phyloP scores from a whole-genome alignment of 2,113 vertebrate genomes.

The Sciurus niger region DNA sequence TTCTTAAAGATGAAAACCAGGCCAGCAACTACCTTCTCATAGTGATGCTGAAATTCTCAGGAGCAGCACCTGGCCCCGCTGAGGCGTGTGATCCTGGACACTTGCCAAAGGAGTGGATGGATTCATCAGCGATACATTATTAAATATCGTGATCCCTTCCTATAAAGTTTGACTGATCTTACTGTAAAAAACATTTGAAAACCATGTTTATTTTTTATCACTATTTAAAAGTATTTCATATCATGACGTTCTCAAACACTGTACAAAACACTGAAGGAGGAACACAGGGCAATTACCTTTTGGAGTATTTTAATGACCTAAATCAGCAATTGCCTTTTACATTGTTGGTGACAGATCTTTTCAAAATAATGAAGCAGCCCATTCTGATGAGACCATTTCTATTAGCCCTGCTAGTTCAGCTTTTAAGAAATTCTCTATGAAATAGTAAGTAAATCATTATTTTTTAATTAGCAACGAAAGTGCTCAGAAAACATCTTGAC shows the following conservation, averaged over 20 bases:
- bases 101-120: neutral
- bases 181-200: neutral
- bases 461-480: slow-evolving; percentile 51
- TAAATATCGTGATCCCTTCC: neutral
- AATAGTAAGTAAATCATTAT: slow-evolving; percentile 47
- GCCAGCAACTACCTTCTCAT: neutral
- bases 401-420: slow-evolving; percentile 38
- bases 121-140: neutral
- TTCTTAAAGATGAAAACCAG: neutral
- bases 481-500: neutral
- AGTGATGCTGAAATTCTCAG: too few relatives aligned
- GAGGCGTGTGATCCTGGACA: neutral
- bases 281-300: neutral
- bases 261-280: neutral
- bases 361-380: slow-evolving; percentile 47
- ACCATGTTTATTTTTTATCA: neutral
- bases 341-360: neutral
- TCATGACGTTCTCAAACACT: neutral
- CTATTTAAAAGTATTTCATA: neutral
- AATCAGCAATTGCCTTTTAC: neutral
- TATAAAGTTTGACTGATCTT: neutral
- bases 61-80: neutral
- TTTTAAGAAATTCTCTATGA: slow-evolving; percentile 45
- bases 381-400: slow-evolving; percentile 40
- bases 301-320: slow-evolving; percentile 22